These are phyloP conservation scores for Bactericera cockerelli DNA, from an alignment of 1,140 invertebrate genomes.

Conservation along the genomic window DNA sequence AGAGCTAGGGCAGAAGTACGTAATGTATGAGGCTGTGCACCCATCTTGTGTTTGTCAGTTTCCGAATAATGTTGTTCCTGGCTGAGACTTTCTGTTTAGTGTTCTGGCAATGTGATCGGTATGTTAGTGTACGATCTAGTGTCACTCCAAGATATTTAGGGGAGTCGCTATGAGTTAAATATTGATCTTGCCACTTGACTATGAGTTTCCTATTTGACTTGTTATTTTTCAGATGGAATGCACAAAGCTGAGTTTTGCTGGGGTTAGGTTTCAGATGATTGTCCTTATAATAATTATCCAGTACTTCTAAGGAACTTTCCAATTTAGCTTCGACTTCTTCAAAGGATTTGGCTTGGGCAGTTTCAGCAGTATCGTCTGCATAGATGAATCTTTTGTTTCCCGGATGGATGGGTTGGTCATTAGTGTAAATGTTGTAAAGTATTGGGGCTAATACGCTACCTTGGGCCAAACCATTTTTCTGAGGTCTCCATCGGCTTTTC, in stretches of 20 bases:
- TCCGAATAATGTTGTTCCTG: slow-evolving; percentile 5
- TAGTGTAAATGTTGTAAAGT: slow-evolving; percentile 5
- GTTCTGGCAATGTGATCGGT: slow-evolving; percentile 8
- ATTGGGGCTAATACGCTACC: too few relatives aligned
- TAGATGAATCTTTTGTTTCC: not conserved
- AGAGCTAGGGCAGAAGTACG: not conserved
- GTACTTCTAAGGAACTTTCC: not conserved
- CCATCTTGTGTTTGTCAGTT: slow-evolving; percentile 9
- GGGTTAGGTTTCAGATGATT: slow-evolving; percentile 8
- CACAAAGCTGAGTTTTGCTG: slow-evolving; percentile 7
- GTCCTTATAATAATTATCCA: slow-evolving; percentile 4
- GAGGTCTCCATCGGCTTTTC: slow-evolving; percentile 15
- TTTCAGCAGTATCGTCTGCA: too few relatives aligned
- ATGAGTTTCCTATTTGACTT: slow-evolving; percentile 36
- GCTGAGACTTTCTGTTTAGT: slow-evolving; percentile 6
- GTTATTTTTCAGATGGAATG: slow-evolving; percentile 31
- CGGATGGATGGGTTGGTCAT: slow-evolving; percentile 3
- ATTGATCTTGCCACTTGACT: not conserved
- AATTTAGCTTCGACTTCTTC: slow-evolving; percentile 6
- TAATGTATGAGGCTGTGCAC: not conserved
- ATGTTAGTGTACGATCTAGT: slow-evolving; percentile 2
- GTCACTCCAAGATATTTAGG: not conserved
- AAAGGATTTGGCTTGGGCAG: not conserved
- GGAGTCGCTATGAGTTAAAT: not conserved
- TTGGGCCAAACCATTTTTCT: too few relatives aligned